These are phyloP conservation scores for Pilophorus perplexus DNA, from an alignment of 2,888 invertebrate species.

Conservation along the genomic window DNA sequence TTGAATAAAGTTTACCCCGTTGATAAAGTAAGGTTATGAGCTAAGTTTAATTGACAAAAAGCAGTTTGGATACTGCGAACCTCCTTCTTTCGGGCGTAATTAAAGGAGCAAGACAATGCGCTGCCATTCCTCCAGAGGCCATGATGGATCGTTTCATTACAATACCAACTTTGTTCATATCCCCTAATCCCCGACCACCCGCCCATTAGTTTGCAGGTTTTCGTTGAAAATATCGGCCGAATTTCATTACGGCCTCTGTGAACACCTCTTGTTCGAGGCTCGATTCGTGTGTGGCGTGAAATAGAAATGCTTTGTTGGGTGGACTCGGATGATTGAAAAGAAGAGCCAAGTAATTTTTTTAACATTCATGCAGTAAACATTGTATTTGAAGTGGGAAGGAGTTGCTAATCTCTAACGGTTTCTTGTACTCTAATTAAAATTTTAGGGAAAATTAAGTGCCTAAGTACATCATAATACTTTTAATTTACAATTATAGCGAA, in stretches of 20 bases:
- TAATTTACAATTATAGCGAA: too few species aligned
- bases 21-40: constrained; percentile 43
- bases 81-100: constrained; percentile 42
- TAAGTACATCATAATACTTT: too few species aligned
- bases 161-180: constrained; percentile 47
- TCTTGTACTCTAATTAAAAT: too few species aligned
- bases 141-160: constrained; percentile 47
- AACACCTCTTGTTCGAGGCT: neutral
- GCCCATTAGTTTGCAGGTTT: constrained; percentile 35
- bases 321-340: too few species aligned
- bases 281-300: too few species aligned
- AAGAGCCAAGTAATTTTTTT: too few species aligned
- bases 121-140: constrained; percentile 37
- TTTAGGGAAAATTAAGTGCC: too few species aligned
- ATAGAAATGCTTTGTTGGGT: too few species aligned
- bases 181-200: constrained; percentile 37
- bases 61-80: constrained; percentile 33
- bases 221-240: constrained; percentile 38
- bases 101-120: constrained; percentile 43
- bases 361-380: too few species aligned
- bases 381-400: too few species aligned
- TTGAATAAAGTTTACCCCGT: constrained; percentile 41
- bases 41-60: constrained; percentile 43
- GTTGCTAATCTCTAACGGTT: too few species aligned
- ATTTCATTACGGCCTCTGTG: constrained; percentile 32